These are phyloP conservation scores for Nesoenas mayeri DNA, from an alignment of 2,113 vertebrate species.

Conservation along the genomic window DNA sequence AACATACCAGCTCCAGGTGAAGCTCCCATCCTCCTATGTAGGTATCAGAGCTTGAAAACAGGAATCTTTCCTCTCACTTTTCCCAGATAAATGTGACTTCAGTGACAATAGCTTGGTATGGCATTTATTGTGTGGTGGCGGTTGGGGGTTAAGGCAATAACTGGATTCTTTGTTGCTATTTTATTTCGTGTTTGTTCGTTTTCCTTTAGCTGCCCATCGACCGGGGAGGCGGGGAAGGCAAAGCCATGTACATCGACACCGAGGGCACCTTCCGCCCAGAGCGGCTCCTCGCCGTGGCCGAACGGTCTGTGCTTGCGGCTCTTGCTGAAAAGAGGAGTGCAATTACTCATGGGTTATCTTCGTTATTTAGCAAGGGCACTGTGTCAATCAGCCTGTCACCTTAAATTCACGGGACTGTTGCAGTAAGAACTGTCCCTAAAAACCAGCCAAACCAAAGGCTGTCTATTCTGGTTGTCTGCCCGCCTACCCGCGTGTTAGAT, in stretches of 20 bases:
- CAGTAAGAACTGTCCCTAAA: neutral
- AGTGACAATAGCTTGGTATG: fast-evolving
- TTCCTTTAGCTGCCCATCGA: slow-evolving; percentile 89
- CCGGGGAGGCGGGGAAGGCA: slow-evolving; percentile 94
- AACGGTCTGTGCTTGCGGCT: slow-evolving; percentile 78
- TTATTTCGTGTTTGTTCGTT: neutral
- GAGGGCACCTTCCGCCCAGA: slow-evolving; percentile 97
- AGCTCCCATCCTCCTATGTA: fast-evolving
- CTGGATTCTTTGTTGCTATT: neutral
- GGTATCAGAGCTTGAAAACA: fast-evolving
- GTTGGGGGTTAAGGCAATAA: neutral
- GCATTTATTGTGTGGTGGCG: neutral
- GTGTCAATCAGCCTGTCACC: neutral
- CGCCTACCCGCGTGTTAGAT: too few species aligned
- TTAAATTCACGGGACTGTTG: neutral
- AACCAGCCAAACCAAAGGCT: neutral
- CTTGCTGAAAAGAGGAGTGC: neutral
- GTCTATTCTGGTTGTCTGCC: neutral
- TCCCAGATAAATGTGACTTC: neutral
- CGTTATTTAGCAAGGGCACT: neutral
- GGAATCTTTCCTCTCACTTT: neutral
- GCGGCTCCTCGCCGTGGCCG: slow-evolving; percentile 93
- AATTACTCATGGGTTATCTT: neutral
- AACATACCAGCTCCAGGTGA: neutral
- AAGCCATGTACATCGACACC: slow-evolving; percentile 98